A percentile compares a stretch with the other conserved stretches of the same genome.
These are phyloP conservation scores for Lymantria monacha DNA, from an alignment of 2,888 invertebrate genomes.

Conservation along the genomic window DNA sequence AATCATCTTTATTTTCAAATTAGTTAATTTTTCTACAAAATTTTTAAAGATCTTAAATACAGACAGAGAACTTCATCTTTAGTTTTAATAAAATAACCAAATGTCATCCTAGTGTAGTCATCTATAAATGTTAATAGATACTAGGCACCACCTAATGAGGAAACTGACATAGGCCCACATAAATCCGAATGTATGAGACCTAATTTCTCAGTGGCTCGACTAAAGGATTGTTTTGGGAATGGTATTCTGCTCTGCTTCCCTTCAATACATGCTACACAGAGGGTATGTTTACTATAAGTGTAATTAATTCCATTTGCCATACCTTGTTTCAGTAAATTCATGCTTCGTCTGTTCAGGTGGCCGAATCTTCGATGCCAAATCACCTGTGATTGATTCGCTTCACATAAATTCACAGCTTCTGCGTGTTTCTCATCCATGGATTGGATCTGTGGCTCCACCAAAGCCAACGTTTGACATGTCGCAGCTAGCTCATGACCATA, in stretches of 20 bases:
- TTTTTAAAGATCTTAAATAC: neutral
- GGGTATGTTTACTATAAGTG: neutral
- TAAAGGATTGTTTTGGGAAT: slow-evolving; percentile 11
- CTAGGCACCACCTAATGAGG: slow-evolving; percentile 6
- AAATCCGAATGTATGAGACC: slow-evolving; percentile 17
- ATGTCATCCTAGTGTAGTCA: slow-evolving; percentile 1
- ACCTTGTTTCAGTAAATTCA: neutral
- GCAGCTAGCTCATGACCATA: too few species aligned
- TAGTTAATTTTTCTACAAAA: neutral
- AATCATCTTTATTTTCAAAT: neutral
- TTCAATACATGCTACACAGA: slow-evolving; percentile 13
- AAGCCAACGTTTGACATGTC: too few species aligned
- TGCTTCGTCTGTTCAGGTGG: neutral
- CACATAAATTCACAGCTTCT: neutral
- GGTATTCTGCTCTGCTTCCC: slow-evolving; percentile 25
- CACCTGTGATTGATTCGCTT: too few species aligned
- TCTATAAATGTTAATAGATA: slow-evolving; percentile 8
- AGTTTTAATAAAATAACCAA: neutral
- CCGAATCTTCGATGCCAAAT: neutral
- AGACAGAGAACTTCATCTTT: too few species aligned
- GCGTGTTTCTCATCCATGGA: neutral
- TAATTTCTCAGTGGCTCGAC: slow-evolving; percentile 1
- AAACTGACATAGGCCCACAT: slow-evolving; percentile 16
- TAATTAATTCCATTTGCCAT: neutral
- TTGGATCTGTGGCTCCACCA: neutral